Evolutionary conservation across 2,888 invertebrate genomes (phyloP).

Genomic region (Dicranocentrus wangi): DNA sequence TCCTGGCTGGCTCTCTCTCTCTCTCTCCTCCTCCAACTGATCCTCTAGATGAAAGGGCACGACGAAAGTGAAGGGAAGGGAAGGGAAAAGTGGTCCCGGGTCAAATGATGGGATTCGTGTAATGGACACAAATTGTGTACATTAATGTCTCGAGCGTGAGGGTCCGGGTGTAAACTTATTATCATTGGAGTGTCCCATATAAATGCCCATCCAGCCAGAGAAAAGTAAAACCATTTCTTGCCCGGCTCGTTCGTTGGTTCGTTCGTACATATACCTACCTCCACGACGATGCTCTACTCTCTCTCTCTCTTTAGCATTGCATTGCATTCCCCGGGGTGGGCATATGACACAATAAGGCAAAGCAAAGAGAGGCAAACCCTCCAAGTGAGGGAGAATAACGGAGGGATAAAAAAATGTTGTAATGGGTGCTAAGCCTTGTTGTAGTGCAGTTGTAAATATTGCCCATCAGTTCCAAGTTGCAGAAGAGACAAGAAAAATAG

Average conservation of each 20-base stretch:
- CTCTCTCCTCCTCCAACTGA: too few relatives aligned
- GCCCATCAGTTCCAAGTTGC: not conserved
- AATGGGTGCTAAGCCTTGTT: slow-evolving; percentile 11
- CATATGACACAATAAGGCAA: too few relatives aligned
- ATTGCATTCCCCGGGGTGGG: too few relatives aligned
- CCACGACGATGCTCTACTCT: too few relatives aligned
- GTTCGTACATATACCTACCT: not conserved
- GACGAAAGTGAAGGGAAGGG: not conserved
- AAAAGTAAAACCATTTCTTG: not conserved
- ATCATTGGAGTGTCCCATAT: not conserved
- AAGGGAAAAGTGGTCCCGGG: slow-evolving; percentile 30
- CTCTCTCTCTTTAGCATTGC: too few relatives aligned
- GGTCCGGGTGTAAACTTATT: slow-evolving; percentile 25
- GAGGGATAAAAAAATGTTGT: not conserved
- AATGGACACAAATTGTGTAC: slow-evolving; percentile 52
- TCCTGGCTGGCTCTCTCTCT: not conserved
- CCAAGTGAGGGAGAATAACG: too few relatives aligned
- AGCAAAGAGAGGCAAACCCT: too few relatives aligned
- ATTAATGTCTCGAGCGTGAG: slow-evolving; percentile 36
- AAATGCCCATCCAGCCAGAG: not conserved
- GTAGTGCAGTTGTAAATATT: slow-evolving; percentile 14
- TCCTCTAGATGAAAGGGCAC: not conserved
- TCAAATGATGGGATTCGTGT: slow-evolving; percentile 48
- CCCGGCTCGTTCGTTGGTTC: not conserved
- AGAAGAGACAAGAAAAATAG: not conserved